A percentile compares a stretch with the other conserved stretches of the same genome.
These are phyloP conservation scores for Rhinolophus sinicus DNA, from an alignment of 2,113 vertebrate genomes.

Conservation along the genomic window DNA sequence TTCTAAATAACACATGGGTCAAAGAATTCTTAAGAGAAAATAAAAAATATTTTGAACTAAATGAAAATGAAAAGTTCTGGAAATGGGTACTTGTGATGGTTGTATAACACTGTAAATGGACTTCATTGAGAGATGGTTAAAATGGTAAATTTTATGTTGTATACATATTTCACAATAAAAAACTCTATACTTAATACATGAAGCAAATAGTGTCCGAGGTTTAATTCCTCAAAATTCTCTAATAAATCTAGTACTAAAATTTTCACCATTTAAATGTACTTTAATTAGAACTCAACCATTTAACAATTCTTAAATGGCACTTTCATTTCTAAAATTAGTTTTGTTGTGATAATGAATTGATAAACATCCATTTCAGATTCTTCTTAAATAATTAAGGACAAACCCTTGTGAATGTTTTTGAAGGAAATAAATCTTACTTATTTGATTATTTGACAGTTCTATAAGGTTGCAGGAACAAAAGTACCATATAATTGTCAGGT, in stretches of 20 bases:
- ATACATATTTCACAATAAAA: background rate
- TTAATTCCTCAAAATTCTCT: background rate
- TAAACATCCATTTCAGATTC: slow-evolving; percentile 14
- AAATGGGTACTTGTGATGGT: background rate
- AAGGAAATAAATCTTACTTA: slow-evolving; percentile 13
- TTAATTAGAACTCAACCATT: slow-evolving; percentile 15
- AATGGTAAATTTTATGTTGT: background rate
- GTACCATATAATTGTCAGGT: slow-evolving; percentile 10
- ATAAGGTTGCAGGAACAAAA: slow-evolving; percentile 16
- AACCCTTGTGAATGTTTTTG: background rate
- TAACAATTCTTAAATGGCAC: slow-evolving; percentile 4
- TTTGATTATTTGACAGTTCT: slow-evolving; percentile 13
- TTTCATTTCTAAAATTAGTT: slow-evolving; percentile 11
- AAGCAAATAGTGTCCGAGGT: slow-evolving; percentile 5
- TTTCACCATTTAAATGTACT: slow-evolving; percentile 1
- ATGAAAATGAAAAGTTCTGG: slow-evolving; percentile 17
- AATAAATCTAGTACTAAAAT: background rate
- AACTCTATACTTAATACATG: background rate
- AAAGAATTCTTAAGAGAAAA: background rate
- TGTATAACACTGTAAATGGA: slow-evolving; percentile 7
- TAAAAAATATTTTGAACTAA: slow-evolving; percentile 35
- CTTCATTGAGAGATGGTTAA: background rate
- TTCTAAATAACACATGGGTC: background rate
- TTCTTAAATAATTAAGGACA: slow-evolving; percentile 17
- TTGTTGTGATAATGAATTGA: background rate